Conservation (phyloP, 2,113 vertebrate genomes). For the Choloepus hoffmanni region DNA sequence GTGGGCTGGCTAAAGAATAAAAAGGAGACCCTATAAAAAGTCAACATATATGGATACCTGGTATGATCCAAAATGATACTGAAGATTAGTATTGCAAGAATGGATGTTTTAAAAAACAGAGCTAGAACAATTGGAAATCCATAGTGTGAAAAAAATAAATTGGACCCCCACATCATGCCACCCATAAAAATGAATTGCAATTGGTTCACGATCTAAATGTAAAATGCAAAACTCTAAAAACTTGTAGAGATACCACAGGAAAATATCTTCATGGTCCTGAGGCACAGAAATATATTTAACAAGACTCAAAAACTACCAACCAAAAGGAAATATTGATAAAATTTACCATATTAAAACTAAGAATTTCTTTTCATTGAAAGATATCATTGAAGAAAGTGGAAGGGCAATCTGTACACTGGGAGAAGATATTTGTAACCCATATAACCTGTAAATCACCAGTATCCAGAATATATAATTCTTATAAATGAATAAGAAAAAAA, state of each 20-base stretch:
- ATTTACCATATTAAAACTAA: neutral
- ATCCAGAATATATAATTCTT: neutral
- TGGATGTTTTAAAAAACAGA: neutral
- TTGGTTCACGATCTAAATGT: neutral
- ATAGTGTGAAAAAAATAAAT: neutral
- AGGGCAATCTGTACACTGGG: neutral
- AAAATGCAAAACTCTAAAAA: neutral
- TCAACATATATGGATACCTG: neutral
- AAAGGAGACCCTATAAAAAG: neutral
- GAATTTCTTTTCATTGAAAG: neutral
- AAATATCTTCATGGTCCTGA: constrained; percentile 2
- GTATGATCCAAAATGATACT: neutral
- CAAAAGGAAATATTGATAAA: neutral
- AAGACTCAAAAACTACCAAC: neutral
- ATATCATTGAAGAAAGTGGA: neutral
- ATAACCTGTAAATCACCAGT: neutral
- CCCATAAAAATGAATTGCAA: neutral
- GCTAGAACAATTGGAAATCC: neutral
- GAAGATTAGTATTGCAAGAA: neutral
- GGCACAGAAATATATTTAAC: neutral
- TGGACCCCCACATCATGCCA: neutral
- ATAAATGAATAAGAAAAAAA: neutral
- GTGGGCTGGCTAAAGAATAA: neutral
- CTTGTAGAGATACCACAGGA: neutral
- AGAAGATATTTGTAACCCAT: neutral